Base-by-base conservation (phyloP, 2,797 vertebrate genomes). In the Acipenser oxyrinchus region DNA sequence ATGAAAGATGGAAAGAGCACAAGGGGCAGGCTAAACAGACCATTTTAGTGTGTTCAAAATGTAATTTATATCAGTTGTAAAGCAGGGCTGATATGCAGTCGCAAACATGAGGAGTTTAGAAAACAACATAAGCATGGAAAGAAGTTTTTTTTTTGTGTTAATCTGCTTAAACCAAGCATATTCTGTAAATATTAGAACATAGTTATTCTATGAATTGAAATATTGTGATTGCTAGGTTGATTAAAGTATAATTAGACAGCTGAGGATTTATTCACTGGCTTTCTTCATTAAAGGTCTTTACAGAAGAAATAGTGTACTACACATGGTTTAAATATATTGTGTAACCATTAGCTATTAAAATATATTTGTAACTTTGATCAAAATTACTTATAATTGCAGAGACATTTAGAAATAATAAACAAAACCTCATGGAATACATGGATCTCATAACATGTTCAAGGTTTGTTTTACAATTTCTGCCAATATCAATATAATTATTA, bases 401-500 rank as follows among this genome's bases (percentile, higher is more conserved):
- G 9, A 53, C 1, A 8, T 53, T 53, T 9, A 66, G 65, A 76
- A 76, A 76, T 69, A 73, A 76, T 70, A 59, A 66, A 62, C 64
- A 75, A 81, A 70, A 60, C 66, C 48, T 57, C 66, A 58, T 70
- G 10, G 18, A 15, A 65, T 65, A 18, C 37, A 65, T 65, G 12
- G 53, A 55, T 8, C 18, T 37, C 6, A n/a, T 64, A 6, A 64
- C 48, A 51, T 64, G 8, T 52, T 52, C 49, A 52, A 10, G 50
- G 49, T 65, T 55, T 65, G 15, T 23, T 23, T 6, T 13, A 65
- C 11, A 23, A 23, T 50, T 51, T 53, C 63, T 72, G 70, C 77
- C 78, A 80, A 77, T 64, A 77, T 76, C 72, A 77, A 71, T 75
- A 73, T 68, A 61, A 70, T 67, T 76, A 71, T 77, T 66, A 70